Evolutionary conservation across 2,797 vertebrate genomes (phyloP), one percentile per base, ranked within the genome.

Genomic region (Microcaecilia unicolor): DNA sequence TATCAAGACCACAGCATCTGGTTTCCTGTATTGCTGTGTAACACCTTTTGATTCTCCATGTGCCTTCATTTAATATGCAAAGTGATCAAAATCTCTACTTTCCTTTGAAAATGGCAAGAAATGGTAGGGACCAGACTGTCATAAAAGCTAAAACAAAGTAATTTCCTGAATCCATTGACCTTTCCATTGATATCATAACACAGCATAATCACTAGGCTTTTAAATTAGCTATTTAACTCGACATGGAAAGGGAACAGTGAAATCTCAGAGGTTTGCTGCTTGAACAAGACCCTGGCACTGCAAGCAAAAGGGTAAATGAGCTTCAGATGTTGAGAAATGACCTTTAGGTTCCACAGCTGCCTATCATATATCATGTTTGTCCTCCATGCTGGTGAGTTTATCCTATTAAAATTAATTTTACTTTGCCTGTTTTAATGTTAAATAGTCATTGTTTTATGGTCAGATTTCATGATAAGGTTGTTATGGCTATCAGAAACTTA

Each of bases 81-180:
- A 61, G 25, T 36, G 51, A 64, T 39, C 26, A 53, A 35, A 53
- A 49, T 48, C 34, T 30, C 33, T 47, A 25, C 50, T 59, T 38
- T 51, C 56, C 59, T 27, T 41, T 48, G 39, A 51, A 70, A 72
- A 64, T 15, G 4, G 0, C 31, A 54, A 45, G 60, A 67, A 7
- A 8, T 12, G 24, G 23, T 23, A 61, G 48, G 50, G 31, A 57
- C 53, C 43, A 33, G 25, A 38, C 39, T 71, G 64, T 54, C 68
- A 61, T 51, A 51, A 49, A 51, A 52, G 21, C 23, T 38, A 14
- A 27, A 15, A 34, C 39, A 67, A 41, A 44, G 22, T 35, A 71
- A 71, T 76, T 71, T 74, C 39, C 62, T 74, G 76, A 69, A 78
- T 79, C 63, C 72, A 60, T 74, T 78, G 74, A 78, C 74, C 72